Conservation (phyloP, 2,113 vertebrate genomes). For the Pluvianellus socialis region DNA sequence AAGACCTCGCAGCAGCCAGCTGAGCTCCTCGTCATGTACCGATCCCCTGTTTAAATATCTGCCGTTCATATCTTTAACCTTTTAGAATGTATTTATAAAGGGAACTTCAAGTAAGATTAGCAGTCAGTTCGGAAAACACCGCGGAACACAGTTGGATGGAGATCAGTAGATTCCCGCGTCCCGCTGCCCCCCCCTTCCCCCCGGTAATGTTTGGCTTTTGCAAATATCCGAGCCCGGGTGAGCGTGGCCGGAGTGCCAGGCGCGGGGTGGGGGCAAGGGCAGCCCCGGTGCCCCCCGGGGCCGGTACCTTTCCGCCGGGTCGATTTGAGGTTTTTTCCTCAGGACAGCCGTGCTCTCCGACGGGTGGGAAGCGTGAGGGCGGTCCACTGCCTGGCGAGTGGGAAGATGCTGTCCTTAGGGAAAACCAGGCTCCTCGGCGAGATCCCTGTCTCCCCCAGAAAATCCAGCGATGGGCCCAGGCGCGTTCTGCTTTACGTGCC, state of each 20-base stretch:
- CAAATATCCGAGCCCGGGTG: fast-evolving
- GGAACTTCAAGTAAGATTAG: not conserved
- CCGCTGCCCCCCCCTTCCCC: not conserved
- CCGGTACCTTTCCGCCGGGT: fast-evolving
- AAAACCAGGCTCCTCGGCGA: not conserved
- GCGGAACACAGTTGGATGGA: not conserved
- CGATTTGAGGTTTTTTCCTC: not conserved
- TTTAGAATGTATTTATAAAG: not conserved
- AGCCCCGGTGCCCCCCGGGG: not conserved
- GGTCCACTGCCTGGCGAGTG: fast-evolving
- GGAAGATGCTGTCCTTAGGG: not conserved
- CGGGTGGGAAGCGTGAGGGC: not conserved
- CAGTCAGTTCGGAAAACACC: not conserved
- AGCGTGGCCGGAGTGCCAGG: not conserved
- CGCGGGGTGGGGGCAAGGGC: not conserved
- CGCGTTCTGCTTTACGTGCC: not conserved
- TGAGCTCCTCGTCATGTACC: not conserved
- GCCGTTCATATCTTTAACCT: not conserved
- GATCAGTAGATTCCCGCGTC: not conserved
- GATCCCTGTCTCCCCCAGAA: not conserved
- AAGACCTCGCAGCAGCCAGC: not conserved
- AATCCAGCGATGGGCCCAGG: not conserved
- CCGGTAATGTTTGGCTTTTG: not conserved
- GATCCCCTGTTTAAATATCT: not conserved
- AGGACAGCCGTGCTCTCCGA: not conserved